Base-by-base conservation (phyloP, 2,797 vertebrate species). In the Mus minutoides region DNA sequence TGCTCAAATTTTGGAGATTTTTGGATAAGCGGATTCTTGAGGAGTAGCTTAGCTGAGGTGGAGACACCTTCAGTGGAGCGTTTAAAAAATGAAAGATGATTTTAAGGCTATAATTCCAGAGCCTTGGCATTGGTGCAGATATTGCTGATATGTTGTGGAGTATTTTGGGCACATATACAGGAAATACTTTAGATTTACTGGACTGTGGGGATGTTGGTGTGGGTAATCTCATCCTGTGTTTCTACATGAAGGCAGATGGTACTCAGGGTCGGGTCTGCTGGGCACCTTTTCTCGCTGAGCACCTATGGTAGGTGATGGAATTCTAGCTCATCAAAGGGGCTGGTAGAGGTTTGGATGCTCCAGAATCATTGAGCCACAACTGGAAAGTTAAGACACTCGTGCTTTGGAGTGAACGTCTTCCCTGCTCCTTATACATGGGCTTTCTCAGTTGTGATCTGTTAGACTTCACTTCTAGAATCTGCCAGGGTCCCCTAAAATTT, bases 201-300 rank as follows among this genome's bases (percentile, higher is more conserved):
- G 31, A 12, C 21, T n/a, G 14, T 3, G 3, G 40, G 58, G 22
- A 40, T 26, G 4, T 37, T 37, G 12, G 69, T 17, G 10, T 46
- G 46, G 40, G 11, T 13, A 34, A 6, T 37, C 17, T 54, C 13
- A 11, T 46, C 26, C 58, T 10, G 13, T 13, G 17, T 62, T 84
- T 37, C n/a, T 46, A 2, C 3, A 34, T 49, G 71, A 80, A 62
- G 19, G 22, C 1, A 19, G 26, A 31, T 0, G 14, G 2, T 67
- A 12, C 8, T 60, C 12, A 21, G 60, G 3, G n/a, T 21, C 0
- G 3, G 19, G 17, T 79, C 9, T 37, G 24, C 3, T 37, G 26
- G 0, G 0, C 13, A 77, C n/a, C 3, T 34, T 24, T 77, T 16
- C 16, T 2, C 85, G 37, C 6, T 24, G 0, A 12, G 31, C 14